Evolutionary conservation across 2,797 vertebrate species (phyloP), one percentile per base, ranked within the genome.

Genomic region (Dicrostonyx torquatus): DNA sequence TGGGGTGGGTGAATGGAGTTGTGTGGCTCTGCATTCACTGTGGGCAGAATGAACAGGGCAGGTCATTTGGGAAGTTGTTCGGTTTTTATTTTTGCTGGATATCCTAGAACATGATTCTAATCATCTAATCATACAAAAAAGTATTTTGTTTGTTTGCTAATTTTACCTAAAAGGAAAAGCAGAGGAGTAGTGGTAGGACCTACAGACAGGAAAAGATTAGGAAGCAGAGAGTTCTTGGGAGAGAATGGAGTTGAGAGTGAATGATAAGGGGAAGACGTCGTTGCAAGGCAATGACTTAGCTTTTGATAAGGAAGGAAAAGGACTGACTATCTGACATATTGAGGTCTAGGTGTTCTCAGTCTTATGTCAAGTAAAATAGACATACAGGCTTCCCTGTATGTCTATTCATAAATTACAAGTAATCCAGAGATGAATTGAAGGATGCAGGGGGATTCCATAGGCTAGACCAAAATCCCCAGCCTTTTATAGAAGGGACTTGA

Each of bases 301-400:
- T 70, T 79, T 78, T 78, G 77, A 87, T 66, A n/a, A 73, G 55
- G 37, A 68, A 93, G 86, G 45, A 89, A 76, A n/a, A 37, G n/a
- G 18, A 83, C 53, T 17, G 29, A 60, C 9, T 34, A 13, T 3
- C 31, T 43, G 34, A 10, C n/a, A 82, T 70, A 15, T 1, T 45
- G n/a, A 88, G 89, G 48, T 45, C 18, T 2, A 68, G 43, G 45
- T 15, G 11, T 37, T 24, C 15, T 11, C 37, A 78, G 55, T 48
- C 18, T 84, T 84, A 34, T 8, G 7, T 75, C 64, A 90, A 72
- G 40, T 31, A 87, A 73, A 78, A 60, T 77, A 89, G 13, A 75
- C 26, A 89, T 18, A 45, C n/a, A n/a, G 53, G 7, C 3, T 24
- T 84, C 5, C 40, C 53, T 55, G 53, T 55, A 20, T 55, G 53